Percentiles rank a stretch among this genome's conserved stretches.
phyloP scores from a whole-genome alignment of 2,797 vertebrate species.

The Hafferia zeledoni region DNA sequence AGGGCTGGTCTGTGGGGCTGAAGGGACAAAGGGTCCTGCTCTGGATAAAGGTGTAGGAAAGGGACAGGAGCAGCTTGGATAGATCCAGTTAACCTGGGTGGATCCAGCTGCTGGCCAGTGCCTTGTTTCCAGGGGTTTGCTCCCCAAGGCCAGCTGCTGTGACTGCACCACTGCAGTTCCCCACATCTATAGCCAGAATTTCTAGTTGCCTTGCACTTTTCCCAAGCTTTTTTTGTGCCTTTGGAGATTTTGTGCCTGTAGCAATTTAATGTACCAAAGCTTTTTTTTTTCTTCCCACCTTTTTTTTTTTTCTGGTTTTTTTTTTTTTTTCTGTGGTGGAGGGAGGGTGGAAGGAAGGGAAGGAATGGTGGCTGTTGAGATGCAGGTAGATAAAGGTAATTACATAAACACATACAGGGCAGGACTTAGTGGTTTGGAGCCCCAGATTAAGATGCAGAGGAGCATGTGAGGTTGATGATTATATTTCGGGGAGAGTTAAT shows the following conservation, averaged over 20 bases:
- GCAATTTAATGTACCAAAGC: not conserved
- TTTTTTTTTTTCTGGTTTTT: accelerated
- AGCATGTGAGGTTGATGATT: conserved; percentile 85
- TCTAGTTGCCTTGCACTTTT: not conserved
- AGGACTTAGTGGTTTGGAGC: conserved; percentile 73
- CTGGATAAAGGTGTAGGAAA: not conserved
- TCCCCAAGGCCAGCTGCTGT: not conserved
- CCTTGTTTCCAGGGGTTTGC: not conserved
- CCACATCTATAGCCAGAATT: not conserved
- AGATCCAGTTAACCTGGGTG: not conserved
- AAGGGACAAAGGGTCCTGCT: not conserved
- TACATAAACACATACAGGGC: conserved; percentile 76
- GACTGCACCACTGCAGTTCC: not conserved
- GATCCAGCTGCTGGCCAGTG: not conserved
- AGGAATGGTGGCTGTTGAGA: conserved; percentile 29
- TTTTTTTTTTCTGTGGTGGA: not conserved
- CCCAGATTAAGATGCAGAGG: conserved; percentile 87
- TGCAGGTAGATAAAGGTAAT: conserved; percentile 74
- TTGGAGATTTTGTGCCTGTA: conserved; percentile 46
- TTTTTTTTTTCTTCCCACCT: accelerated
- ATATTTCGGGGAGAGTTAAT: conserved; percentile 88
- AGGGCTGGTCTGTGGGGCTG: accelerated
- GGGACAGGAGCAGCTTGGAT: not conserved
- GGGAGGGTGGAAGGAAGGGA: not conserved
- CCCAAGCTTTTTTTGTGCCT: conserved; percentile 18